Base-by-base conservation (phyloP, 2,888 invertebrate genomes). In the Stenolophus ochropezus region DNA sequence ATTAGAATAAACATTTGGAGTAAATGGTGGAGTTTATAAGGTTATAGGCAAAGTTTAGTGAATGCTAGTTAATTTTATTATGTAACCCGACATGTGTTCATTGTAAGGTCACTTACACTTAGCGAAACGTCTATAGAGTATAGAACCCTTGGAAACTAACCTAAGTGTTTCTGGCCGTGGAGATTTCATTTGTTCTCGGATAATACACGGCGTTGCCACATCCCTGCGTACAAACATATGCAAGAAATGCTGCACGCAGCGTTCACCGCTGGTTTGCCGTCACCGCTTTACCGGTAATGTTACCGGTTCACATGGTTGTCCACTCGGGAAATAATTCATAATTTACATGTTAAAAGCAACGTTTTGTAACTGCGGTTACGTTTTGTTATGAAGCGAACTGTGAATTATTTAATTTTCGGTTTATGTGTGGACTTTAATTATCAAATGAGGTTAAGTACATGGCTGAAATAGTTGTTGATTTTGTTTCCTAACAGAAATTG, bases 311-410 rank as follows among this genome's bases (percentile, higher is more conserved):
- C 61, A 23, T 61, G 61, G 61, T 69, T 33, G 75, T 75, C 75
- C 75, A 75, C 56, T 75, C 27, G 33, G 56, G 51, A 53, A 53
- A 27, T 75, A 53, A 75, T 75, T 75, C 56, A 75, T 56, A 75
- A 75, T 75, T 53, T 75, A 75, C 75, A 56, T 75, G 53, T 56
- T 75, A 75, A 75, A 75, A 75, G 75, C 75, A 33, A 69, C 65
- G 65, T 69, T 69, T 69, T 33, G 65, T 33, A 33, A 16, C 27
- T 4, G 33, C 33, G 18, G 33, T 69, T 61, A 6, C 65, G 65
- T 69, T 69, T 69, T 69, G 65, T 69, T 69, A 33, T 69, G 65
- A 69, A 33, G 33, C 65, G 65, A 69, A 69, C 65, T 33, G 65
- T 69, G 42, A 69, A 69, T 69, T 69, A 69, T 69, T 69, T 69